phyloP scores from a whole-genome alignment of 2,113 vertebrate genomes.

The Lichenostomus cassidix region DNA sequence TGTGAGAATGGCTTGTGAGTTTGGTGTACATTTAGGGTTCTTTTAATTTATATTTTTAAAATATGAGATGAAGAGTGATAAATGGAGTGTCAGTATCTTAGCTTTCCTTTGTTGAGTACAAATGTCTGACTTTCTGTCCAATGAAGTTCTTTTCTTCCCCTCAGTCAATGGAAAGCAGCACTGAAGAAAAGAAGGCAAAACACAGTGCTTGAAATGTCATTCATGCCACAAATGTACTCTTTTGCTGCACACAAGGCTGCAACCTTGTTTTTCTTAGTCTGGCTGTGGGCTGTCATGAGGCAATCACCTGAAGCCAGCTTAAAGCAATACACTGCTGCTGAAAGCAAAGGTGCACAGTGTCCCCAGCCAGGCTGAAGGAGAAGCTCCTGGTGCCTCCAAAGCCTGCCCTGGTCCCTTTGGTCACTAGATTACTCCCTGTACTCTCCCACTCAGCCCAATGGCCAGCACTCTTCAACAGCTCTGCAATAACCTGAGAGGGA shows the following conservation, averaged over 20 bases:
- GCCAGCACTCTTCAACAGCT: background rate
- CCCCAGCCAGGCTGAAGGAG: background rate
- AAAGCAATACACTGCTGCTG: background rate
- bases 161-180: background rate
- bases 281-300: background rate
- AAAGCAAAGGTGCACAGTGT: background rate
- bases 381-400: background rate
- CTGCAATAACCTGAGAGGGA: background rate
- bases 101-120: background rate
- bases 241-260: background rate
- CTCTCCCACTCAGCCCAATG: background rate
- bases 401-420: background rate
- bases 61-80: background rate
- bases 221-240: background rate
- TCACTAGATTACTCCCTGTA: background rate
- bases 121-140: background rate
- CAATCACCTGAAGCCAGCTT: background rate
- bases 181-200: background rate
- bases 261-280: background rate
- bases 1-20: background rate
- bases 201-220: background rate
- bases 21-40: background rate
- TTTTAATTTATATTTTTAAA: background rate
- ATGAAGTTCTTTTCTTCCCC: background rate
- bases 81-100: background rate